phyloP scores from a whole-genome alignment of 2,888 invertebrate genomes.

The Drosophila percnosoma region DNA sequence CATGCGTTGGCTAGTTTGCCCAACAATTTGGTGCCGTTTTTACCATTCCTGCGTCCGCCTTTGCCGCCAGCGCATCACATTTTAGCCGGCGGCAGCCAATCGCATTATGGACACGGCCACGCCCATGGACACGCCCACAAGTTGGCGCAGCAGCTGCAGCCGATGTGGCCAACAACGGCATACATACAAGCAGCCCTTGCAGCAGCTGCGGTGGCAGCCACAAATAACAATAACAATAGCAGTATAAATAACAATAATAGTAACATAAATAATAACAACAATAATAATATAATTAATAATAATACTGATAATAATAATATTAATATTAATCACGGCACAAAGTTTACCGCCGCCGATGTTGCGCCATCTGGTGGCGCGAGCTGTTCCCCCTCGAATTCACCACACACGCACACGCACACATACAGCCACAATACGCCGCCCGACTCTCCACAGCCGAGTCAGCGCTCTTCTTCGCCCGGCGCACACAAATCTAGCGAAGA shows the following conservation, averaged over 20 bases:
- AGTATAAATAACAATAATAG: conserved; percentile 51
- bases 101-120: conserved; percentile 28
- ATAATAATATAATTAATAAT: conserved; percentile 53
- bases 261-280: conserved; percentile 17
- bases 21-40: conserved; percentile 78
- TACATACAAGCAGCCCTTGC: conserved; percentile 86
- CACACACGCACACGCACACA: conserved; percentile 7
- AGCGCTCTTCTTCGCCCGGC: background rate
- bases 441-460: conserved; percentile 53
- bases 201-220: conserved; percentile 77
- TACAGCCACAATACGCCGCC: conserved; percentile 67
- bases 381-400: conserved; percentile 7
- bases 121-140: conserved; percentile 49
- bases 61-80: conserved; percentile 59
- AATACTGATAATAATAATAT: conserved; percentile 4
- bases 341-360: background rate
- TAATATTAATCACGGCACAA: conserved; percentile 5
- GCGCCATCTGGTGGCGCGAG: background rate
- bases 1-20: conserved; percentile 25
- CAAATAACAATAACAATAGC: conserved; percentile 23
- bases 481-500: conserved; percentile 7
- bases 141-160: conserved; percentile 82
- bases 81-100: conserved; percentile 63
- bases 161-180: conserved; percentile 87
- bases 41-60: conserved; percentile 82